Evolutionary conservation across 2,113 vertebrate genomes (phyloP).

Genomic region (Onychostruthus taczanowskii): DNA sequence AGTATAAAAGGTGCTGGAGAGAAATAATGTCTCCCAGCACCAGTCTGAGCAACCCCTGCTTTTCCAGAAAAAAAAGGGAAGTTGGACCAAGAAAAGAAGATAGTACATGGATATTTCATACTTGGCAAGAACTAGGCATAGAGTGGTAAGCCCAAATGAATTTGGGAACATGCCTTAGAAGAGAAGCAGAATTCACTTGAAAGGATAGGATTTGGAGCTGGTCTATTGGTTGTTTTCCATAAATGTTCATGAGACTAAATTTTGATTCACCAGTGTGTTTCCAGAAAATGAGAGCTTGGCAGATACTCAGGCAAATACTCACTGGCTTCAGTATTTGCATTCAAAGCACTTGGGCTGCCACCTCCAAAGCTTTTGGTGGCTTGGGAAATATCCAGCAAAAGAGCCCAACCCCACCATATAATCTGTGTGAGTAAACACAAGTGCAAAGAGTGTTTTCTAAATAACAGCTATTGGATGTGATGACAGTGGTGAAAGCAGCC

Average conservation of each 20-base stretch:
- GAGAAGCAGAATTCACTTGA: neutral
- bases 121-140: neutral
- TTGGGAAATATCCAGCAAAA: constrained; percentile 38
- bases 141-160: neutral
- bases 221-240: constrained; percentile 41
- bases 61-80: neutral
- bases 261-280: constrained; percentile 31
- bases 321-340: neutral
- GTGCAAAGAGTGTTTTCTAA: constrained; percentile 23
- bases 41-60: neutral
- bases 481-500: constrained; percentile 33
- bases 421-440: constrained; percentile 55
- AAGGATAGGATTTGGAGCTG: constrained; percentile 9
- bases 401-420: neutral
- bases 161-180: neutral
- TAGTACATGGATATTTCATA: neutral
- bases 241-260: constrained; percentile 40
- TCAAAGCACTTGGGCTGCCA: constrained; percentile 8
- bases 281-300: constrained; percentile 45
- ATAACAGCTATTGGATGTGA: constrained; percentile 9
- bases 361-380: constrained; percentile 35
- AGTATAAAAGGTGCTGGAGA: neutral
- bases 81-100: neutral
- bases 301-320: neutral
- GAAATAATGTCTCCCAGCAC: neutral